Evolutionary conservation across 2,113 vertebrate species (phyloP).

Genomic region (Hyaena hyaena): DNA sequence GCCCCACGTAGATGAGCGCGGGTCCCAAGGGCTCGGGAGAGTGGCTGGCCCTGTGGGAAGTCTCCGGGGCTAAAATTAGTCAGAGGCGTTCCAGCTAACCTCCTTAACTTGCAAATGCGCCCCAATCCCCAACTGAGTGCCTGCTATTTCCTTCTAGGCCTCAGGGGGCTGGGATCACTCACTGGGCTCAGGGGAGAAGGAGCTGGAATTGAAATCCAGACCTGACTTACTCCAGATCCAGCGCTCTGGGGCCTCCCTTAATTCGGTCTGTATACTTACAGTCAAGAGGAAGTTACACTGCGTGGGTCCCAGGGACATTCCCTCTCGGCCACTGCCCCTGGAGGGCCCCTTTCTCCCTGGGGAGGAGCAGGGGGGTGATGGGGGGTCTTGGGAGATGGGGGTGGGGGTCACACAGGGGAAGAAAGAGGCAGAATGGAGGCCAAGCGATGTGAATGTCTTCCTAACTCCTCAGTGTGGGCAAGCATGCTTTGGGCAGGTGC

Average conservation of each 20-base stretch:
- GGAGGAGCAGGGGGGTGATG: background rate
- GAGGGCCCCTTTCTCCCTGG: background rate
- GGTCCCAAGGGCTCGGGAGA: background rate
- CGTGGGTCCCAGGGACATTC: background rate
- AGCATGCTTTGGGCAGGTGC: background rate
- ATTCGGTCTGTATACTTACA: background rate
- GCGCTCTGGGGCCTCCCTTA: background rate
- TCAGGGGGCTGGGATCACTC: background rate
- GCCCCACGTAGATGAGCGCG: background rate
- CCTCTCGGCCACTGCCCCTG: accelerated
- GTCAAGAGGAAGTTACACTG: background rate
- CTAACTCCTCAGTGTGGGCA: background rate
- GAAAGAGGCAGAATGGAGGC: background rate
- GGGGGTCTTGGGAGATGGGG: background rate
- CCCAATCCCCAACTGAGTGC: accelerated
- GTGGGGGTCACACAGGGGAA: accelerated
- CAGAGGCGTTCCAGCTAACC: background rate
- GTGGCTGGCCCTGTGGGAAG: background rate
- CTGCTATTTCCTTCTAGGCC: background rate
- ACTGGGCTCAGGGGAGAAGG: background rate
- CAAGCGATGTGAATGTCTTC: accelerated
- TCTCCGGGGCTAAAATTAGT: background rate
- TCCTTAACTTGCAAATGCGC: background rate
- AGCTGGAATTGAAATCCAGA: background rate
- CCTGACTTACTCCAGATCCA: background rate